phyloP scores from a whole-genome alignment of 2,113 vertebrate species.

The Propithecus coquereli region DNA sequence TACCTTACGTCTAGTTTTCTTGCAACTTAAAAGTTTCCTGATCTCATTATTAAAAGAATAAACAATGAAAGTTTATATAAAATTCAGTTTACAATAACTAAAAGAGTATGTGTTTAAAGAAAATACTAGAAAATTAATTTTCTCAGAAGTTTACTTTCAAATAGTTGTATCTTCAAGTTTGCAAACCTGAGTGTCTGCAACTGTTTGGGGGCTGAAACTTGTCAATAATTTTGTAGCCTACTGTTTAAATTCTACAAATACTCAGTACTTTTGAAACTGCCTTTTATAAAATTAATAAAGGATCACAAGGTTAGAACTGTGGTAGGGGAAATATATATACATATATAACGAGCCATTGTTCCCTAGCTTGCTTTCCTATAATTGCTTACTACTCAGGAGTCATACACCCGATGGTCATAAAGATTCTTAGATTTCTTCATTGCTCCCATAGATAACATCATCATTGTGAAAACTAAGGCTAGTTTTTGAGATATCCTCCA shows the following conservation, averaged over 20 bases:
- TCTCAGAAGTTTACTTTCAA: neutral
- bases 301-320: no score
- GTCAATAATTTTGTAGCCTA: neutral
- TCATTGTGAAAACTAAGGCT: no score
- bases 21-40: neutral
- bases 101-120: neutral
- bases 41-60: slow-evolving; percentile 1
- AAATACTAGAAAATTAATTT: slow-evolving; percentile 18
- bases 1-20: neutral
- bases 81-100: neutral
- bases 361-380: no score
- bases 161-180: neutral
- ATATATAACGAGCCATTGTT: neutral
- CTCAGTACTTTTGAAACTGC: neutral
- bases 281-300: no score
- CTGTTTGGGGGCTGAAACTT: neutral
- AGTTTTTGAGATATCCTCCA: no score
- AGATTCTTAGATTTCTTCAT: no score
- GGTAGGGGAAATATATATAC: neutral
- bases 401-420: no score
- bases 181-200: neutral
- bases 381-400: no score
- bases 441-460: no score
- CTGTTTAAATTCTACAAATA: neutral
- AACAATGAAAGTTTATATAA: neutral